These are phyloP conservation scores for Artibeus jamaicensis DNA, from an alignment of 2,797 vertebrate species.

Conservation along the genomic window DNA sequence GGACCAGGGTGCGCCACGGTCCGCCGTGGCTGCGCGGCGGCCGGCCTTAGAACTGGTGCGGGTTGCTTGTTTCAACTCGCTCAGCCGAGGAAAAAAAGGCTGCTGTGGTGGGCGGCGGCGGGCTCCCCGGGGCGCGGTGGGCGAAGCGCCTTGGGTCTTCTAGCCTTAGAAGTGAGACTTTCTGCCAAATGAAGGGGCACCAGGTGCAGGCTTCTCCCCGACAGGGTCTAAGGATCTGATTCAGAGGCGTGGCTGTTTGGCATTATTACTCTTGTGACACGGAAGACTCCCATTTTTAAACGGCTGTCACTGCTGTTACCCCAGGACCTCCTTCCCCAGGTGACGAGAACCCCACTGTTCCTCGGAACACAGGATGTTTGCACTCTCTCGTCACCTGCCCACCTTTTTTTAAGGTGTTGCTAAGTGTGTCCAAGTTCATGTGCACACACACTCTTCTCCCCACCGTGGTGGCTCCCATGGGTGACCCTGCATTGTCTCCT, in stretches of 20 bases:
- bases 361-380: conserved; percentile 46
- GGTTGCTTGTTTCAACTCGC: neutral
- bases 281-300: neutral
- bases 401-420: neutral
- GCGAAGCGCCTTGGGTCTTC: neutral
- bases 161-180: neutral
- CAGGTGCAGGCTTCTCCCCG: conserved; percentile 56
- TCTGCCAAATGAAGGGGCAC: neutral
- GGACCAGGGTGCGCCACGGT: rapidly evolving
- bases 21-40: rapidly evolving
- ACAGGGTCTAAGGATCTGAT: neutral
- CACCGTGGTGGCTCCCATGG: neutral
- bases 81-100: neutral
- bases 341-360: neutral
- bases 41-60: too few relatives aligned
- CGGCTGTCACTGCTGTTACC: rapidly evolving
- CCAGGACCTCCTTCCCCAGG: neutral
- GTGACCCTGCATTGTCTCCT: neutral
- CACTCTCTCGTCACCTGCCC: neutral
- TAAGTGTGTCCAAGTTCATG: rapidly evolving
- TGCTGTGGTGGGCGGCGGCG: neutral
- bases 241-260: conserved; percentile 23
- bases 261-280: too few relatives aligned
- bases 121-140: neutral
- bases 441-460: rapidly evolving